Evolutionary conservation across 2,113 vertebrate genomes (phyloP).

Genomic region (Mionectes macconnelli): DNA sequence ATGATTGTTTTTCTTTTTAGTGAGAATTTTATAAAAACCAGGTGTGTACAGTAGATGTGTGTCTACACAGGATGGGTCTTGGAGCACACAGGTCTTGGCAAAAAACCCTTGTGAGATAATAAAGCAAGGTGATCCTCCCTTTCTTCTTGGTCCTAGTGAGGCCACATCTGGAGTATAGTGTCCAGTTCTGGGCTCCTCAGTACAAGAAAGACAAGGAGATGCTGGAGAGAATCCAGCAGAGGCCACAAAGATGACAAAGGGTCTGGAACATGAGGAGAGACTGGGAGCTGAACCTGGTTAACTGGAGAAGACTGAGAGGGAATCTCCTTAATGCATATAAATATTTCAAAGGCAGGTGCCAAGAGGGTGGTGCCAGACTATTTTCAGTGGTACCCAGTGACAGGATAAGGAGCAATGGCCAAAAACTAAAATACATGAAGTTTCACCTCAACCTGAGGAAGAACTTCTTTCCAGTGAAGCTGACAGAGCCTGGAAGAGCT

Average conservation of each 20-base stretch:
- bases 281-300: not conserved
- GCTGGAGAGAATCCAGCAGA: not conserved
- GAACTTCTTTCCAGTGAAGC: not conserved
- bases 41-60: not conserved
- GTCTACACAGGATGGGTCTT: not conserved
- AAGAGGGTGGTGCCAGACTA: not conserved
- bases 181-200: not conserved
- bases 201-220: not conserved
- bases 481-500: not conserved
- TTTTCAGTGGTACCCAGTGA: not conserved
- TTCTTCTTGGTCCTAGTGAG: accelerated
- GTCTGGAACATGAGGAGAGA: not conserved
- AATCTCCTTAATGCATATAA: not conserved
- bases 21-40: not conserved
- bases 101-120: not conserved
- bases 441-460: not conserved
- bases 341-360: not conserved
- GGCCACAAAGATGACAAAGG: not conserved
- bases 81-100: not conserved
- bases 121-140: not conserved
- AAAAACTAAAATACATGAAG: not conserved
- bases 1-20: not conserved
- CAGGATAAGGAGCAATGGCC: not conserved
- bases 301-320: not conserved
- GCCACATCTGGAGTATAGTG: not conserved